Conservation (phyloP, 2,797 vertebrate species). For the Hydrocynus forskahlii region DNA sequence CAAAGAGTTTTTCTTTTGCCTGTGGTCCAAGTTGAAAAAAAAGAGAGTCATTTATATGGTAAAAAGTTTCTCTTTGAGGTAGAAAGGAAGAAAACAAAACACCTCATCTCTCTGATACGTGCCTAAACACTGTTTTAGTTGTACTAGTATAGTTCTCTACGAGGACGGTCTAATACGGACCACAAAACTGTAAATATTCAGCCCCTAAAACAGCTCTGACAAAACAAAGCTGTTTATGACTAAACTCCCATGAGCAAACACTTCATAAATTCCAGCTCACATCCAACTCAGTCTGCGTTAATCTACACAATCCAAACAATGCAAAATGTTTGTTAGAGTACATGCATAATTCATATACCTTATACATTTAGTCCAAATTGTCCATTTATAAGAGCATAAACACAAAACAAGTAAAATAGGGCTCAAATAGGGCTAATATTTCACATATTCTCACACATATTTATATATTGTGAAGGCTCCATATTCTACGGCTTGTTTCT, state of each 20-base stretch:
- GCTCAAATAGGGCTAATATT: conserved; percentile 69
- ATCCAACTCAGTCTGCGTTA: conserved; percentile 39
- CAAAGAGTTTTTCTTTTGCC: conserved; percentile 39
- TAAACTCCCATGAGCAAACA: conserved; percentile 28
- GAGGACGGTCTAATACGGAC: background rate
- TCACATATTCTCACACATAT: no score
- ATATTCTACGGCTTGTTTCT: conserved; percentile 58
- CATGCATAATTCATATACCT: conserved; percentile 71
- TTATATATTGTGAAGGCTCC: conserved; percentile 64
- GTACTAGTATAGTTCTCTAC: background rate
- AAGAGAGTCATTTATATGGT: conserved; percentile 35
- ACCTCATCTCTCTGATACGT: conserved; percentile 36
- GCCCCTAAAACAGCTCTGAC: background rate
- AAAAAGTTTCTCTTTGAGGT: background rate
- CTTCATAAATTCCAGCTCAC: conserved; percentile 49
- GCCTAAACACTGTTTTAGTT: background rate
- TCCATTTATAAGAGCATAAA: conserved; percentile 73
- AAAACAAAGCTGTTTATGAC: conserved; percentile 48
- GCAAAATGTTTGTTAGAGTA: conserved; percentile 58
- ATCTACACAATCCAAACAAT: conserved; percentile 60
- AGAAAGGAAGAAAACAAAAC: background rate
- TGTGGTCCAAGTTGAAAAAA: conserved; percentile 30
- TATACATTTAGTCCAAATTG: conserved; percentile 68
- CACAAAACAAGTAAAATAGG: conserved; percentile 54
- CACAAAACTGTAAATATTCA: background rate